A percentile compares a stretch with the other conserved stretches of the same genome.
Evolutionary conservation across 2,113 vertebrate species (phyloP).

Genomic region (Stigmatopora argus): DNA sequence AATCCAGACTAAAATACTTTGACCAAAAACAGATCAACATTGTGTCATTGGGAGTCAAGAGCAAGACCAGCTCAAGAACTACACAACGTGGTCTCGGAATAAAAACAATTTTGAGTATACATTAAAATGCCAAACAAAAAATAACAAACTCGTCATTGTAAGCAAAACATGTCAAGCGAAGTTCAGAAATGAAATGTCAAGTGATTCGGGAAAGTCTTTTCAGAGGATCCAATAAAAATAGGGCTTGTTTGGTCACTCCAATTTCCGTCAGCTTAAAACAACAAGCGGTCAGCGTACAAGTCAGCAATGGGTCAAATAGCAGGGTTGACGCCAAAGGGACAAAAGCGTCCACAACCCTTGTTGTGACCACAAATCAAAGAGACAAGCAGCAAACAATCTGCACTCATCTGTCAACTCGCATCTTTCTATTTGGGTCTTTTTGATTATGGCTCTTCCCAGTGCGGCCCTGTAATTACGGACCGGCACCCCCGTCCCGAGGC

Average conservation of each 20-base stretch:
- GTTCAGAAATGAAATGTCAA: not conserved
- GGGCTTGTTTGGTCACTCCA: not conserved
- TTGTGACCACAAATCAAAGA: conserved; percentile 51
- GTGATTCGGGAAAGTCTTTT: not conserved
- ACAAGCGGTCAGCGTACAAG: not conserved
- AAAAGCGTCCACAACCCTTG: conserved; percentile 45
- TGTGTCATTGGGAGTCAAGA: no score
- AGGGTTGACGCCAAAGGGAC: conserved; percentile 38
- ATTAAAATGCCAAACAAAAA: no score
- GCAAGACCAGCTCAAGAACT: no score
- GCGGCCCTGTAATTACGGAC: conserved; percentile 60
- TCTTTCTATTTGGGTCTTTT: conserved; percentile 71
- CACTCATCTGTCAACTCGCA: conserved; percentile 63
- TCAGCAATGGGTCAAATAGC: not conserved
- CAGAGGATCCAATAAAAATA: not conserved
- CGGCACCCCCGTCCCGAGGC: conserved; percentile 17
- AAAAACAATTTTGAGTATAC: no score
- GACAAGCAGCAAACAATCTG: conserved; percentile 48
- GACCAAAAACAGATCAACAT: no score
- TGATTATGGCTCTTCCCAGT: conserved; percentile 62
- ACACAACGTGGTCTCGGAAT: no score
- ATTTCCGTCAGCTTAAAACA: conserved; percentile 1
- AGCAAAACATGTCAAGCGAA: not conserved
- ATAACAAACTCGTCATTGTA: not conserved
- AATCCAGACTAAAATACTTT: no score